Percentiles rank a stretch among this genome's conserved stretches.
These are phyloP conservation scores for Acanthacorydalis orientalis DNA, from an alignment of 2,888 invertebrate genomes.

Conservation along the genomic window DNA sequence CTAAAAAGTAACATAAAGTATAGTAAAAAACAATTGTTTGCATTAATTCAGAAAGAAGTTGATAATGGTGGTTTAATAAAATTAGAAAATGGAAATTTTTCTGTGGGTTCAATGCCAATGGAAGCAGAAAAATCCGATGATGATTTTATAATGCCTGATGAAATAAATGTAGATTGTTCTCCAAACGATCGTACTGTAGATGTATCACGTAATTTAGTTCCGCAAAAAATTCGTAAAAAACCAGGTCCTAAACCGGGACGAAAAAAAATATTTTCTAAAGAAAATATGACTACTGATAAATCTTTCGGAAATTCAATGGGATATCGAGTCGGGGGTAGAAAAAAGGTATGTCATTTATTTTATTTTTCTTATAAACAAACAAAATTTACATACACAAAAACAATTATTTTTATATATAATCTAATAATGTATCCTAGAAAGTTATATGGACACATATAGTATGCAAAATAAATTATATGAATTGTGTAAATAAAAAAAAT, in stretches of 20 bases:
- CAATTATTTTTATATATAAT: too few species aligned
- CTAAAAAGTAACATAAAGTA: slow-evolving; percentile 45
- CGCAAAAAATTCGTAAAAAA: slow-evolving; percentile 1
- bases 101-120: slow-evolving; percentile 36
- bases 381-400: too few species aligned
- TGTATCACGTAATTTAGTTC: neutral
- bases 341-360: slow-evolving; percentile 10
- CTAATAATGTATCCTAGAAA: too few species aligned
- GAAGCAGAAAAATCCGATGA: slow-evolving; percentile 15
- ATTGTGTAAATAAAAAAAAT: too few species aligned
- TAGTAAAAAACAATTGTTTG: slow-evolving; percentile 42
- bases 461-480: too few species aligned
- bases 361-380: too few species aligned
- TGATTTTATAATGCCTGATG: slow-evolving; percentile 29
- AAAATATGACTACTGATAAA: slow-evolving; percentile 7
- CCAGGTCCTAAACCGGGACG: neutral
- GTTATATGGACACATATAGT: too few species aligned
- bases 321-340: slow-evolving; percentile 12
- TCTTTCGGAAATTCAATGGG: slow-evolving; percentile 7
- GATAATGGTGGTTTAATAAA: slow-evolving; percentile 48
- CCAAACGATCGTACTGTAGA: neutral
- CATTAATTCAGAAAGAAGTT: slow-evolving; percentile 51
- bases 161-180: slow-evolving; percentile 29
- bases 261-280: slow-evolving; percentile 1
- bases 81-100: slow-evolving; percentile 49